phyloP scores from a whole-genome alignment of 1,140 invertebrate genomes.

The Armadillidium nasatum region DNA sequence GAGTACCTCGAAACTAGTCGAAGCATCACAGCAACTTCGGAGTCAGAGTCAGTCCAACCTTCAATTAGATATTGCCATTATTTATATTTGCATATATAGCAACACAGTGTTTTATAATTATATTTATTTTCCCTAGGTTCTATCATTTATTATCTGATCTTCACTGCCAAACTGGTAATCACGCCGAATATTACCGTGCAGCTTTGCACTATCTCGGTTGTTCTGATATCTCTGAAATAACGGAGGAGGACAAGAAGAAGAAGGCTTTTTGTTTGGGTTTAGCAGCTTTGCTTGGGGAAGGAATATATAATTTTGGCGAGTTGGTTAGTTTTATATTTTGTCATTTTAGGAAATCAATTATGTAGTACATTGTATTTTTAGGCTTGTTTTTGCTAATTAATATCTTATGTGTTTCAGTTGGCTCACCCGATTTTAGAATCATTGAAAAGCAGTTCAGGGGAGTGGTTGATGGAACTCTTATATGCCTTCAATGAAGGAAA shows the following conservation, averaged over 20 bases:
- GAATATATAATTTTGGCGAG: slow-evolving; percentile 96
- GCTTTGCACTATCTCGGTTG: slow-evolving; percentile 90
- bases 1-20: no score
- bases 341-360: neutral
- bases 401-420: slow-evolving; percentile 56
- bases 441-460: slow-evolving; percentile 71
- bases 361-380: no score
- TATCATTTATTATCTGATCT: slow-evolving; percentile 91
- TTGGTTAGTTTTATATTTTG: slow-evolving; percentile 56
- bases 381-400: no score
- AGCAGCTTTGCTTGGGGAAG: slow-evolving; percentile 88
- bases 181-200: slow-evolving; percentile 89
- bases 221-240: slow-evolving; percentile 66
- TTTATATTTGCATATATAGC: no score
- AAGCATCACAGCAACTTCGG: no score
- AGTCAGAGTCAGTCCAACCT: no score
- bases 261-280: slow-evolving; percentile 85
- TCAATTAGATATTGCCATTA: no score
- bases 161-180: slow-evolving; percentile 71
- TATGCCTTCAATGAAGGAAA: slow-evolving; percentile 90
- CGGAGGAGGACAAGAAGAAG: slow-evolving; percentile 64
- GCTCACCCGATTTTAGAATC: slow-evolving; percentile 89
- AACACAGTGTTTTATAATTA: no score
- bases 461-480: slow-evolving; percentile 85
- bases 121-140: slow-evolving; percentile 73